Conservation (phyloP, 1,140 invertebrate species). For the Drosophila busckii region DNA sequence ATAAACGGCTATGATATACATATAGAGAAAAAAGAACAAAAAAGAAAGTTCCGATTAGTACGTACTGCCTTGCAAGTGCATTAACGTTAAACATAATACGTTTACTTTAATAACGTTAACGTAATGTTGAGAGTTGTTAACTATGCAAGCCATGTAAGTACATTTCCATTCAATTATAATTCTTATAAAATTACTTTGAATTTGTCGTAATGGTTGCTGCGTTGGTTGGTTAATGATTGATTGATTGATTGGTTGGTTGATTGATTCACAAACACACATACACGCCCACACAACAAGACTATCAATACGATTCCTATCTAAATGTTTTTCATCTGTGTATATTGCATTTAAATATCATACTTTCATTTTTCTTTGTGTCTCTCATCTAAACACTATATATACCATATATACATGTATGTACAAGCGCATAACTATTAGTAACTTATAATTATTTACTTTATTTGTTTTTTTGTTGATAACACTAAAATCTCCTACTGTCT, state of each 20-base stretch:
- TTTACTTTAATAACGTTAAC: constrained; percentile 15
- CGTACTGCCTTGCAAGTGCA: constrained; percentile 71
- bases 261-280: constrained; percentile 37
- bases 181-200: constrained; percentile 72
- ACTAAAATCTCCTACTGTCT: neutral
- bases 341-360: too few species aligned
- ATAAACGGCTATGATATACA: constrained; percentile 34
- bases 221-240: constrained; percentile 78
- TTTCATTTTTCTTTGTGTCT: too few species aligned
- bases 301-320: constrained; percentile 40
- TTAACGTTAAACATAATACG: constrained; percentile 29
- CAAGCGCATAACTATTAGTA: constrained; percentile 10
- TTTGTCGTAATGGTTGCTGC: constrained; percentile 79
- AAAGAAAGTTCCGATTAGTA: constrained; percentile 52
- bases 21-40: constrained; percentile 26
- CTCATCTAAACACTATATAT: neutral
- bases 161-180: constrained; percentile 70
- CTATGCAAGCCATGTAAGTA: constrained; percentile 77
- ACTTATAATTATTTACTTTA: constrained; percentile 24
- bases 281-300: constrained; percentile 27
- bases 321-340: constrained; percentile 70
- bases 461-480: constrained; percentile 12
- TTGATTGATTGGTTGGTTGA: constrained; percentile 61
- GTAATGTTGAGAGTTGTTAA: constrained; percentile 55
- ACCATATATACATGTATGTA: constrained; percentile 18